Conservation (phyloP, 2,888 invertebrate species). For the Mimumesa dahlbomi region DNA sequence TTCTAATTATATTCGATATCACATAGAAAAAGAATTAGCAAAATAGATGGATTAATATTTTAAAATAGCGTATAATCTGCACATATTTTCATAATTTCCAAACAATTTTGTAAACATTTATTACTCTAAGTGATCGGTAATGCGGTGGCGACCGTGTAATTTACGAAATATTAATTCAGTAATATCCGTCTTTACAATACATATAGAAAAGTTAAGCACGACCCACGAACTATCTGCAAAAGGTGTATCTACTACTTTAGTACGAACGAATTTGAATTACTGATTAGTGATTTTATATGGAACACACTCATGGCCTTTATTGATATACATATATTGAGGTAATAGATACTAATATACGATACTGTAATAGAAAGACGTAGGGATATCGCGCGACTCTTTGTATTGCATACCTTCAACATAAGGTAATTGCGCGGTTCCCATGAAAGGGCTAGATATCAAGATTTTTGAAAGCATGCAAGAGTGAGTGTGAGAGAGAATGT, state of each 20-base stretch:
- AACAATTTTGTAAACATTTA: background rate
- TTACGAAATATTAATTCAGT: conserved; percentile 23
- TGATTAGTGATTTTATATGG: conserved; percentile 76
- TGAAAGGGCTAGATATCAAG: conserved; percentile 47
- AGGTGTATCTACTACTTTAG: conserved; percentile 60
- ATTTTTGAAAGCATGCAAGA: conserved; percentile 55
- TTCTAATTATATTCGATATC: background rate
- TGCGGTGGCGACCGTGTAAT: conserved; percentile 48
- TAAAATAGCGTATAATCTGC: no score
- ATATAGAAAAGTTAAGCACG: conserved; percentile 34
- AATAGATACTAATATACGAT: conserved; percentile 52
- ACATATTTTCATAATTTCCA: background rate
- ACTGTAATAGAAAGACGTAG: conserved; percentile 45
- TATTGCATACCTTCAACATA: conserved; percentile 56
- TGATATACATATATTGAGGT: conserved; percentile 67
- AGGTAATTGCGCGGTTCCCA: conserved; percentile 52
- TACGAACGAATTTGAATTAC: conserved; percentile 65
- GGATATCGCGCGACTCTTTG: conserved; percentile 54
- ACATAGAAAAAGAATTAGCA: background rate
- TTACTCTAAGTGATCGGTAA: background rate
- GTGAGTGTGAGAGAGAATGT: conserved; percentile 51
- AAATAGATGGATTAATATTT: background rate
- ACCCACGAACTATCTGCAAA: conserved; percentile 48
- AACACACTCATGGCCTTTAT: conserved; percentile 78
- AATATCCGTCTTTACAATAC: conserved; percentile 39